Base-by-base conservation (phyloP, 2,113 vertebrate species). In the Esox niger region DNA sequence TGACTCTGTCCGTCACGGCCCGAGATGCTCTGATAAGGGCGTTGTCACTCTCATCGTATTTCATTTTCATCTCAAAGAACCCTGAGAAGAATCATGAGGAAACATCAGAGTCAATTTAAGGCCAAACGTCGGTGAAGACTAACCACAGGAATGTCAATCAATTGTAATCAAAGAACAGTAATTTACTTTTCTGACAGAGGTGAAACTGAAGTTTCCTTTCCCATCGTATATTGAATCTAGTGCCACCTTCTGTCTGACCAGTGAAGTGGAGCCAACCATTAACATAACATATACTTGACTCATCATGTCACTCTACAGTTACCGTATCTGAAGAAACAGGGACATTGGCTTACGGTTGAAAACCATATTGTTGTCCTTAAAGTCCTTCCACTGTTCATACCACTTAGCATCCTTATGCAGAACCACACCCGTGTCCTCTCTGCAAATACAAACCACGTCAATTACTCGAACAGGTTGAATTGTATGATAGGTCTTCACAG, bases 11-110 rank as follows among this genome's bases (percentile, higher is more conserved):
- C 0, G 95, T 98, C 74, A 98, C 74, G 0, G 90, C 93, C 10
- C 96, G 92, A 1, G 95, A 98, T 0, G 93, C 95, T 60, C 96
- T 91, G 78, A 98, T 92, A 23, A 99, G 70, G 0, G 89, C 82
- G 0, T 98, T 99, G 83, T 98, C 95, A 0, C 97, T 99, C 78
- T 98, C 97, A 0, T 99, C 96, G 0, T 97, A 99, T 26, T 94
- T 98, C 95, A 97, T 97, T 88, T 98, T 99, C 95, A 99, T 98
- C 79, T 96, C 96, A 1, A 98, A 98, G 86, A 97, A 95, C 67
- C 96, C 97, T 99, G 81, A 0, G 15, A 27, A 68, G 17, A 78
- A 33, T 47, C 10, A 27, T 1, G 32, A n/a, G 15, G 38, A 3
- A 43, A 43, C 15, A 5, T 17, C 1, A 43, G 38, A 43, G 11